Evolutionary conservation across 2,888 invertebrate genomes (phyloP), one percentile per base, ranked within the genome.

Genomic region (Imbricaverruca yamaguchii): DNA sequence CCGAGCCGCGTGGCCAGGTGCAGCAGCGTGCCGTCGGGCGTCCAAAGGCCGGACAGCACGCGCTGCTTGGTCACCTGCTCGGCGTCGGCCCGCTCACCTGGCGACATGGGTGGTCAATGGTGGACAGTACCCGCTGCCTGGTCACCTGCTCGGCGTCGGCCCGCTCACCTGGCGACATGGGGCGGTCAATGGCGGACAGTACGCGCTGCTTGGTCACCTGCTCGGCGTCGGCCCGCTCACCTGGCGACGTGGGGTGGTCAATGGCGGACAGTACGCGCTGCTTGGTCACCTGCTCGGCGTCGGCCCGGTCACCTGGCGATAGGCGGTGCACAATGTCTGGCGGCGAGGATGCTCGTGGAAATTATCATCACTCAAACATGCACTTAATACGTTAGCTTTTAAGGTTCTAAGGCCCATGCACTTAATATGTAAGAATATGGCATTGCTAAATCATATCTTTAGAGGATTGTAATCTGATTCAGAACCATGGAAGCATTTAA

Each of bases 1-100:
- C 89, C 89, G 77, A 87, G 85, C 90, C 90, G 83, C 21, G 90
- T 89, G 69, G 91, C 90, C 81, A 90, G 87, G 83, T 89, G 89
- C 74, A 91, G 87, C 82, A 90, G 88, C 21, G 90, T 90, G 69
- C 90, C 90, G 84, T 89, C 89, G 82, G 89, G 88, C 82, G 88
- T 85, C 53, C 88, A 85, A 61, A 87, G 86, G 82, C 89, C 88
- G 85, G 89, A 88, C 39, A 90, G 85, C 83, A 90, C 87, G 83
- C 88, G 88, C 23, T 88, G 88, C 84, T 87, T 88, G 9, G 88
- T 87, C 81, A 87, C 86, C 18, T 86, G 82, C 11, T 85, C 85
- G 53, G 85, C 87, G 77, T 86, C 86, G 81, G 87, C 88, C 69
- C 39, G 69, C 69, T 69, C 69, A 21, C 86, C 69, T 69, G 69